Conservation (phyloP, 2,797 vertebrate species). For the Sparidentex hasta region DNA sequence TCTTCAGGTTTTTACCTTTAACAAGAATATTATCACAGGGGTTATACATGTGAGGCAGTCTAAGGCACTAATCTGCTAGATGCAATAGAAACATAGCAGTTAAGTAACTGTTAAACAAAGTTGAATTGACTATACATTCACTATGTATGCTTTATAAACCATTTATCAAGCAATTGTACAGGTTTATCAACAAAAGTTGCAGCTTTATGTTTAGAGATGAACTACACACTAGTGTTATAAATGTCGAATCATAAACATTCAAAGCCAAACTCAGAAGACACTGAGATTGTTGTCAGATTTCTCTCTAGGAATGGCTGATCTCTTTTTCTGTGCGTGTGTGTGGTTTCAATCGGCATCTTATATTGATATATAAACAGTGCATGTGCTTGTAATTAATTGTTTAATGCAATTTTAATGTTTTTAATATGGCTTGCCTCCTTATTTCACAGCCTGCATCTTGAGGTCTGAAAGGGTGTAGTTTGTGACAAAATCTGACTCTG, state of each 20-base stretch:
- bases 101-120: too few species aligned
- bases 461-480: constrained; percentile 1
- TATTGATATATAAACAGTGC: too few species aligned
- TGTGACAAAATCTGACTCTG: not conserved
- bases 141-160: too few species aligned
- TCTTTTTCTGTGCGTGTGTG: too few species aligned
- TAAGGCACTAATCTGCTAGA: not conserved
- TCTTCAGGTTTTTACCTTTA: not conserved
- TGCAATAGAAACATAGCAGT: too few species aligned
- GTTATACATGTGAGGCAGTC: not conserved
- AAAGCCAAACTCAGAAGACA: not conserved
- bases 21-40: not conserved
- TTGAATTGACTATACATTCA: too few species aligned
- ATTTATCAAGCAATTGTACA: too few species aligned
- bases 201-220: too few species aligned
- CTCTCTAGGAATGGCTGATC: not conserved
- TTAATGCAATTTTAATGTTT: not conserved
- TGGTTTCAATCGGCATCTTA: not conserved
- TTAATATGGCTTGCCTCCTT: too few species aligned
- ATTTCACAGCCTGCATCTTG: not conserved
- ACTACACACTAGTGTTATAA: too few species aligned
- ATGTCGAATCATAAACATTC: not conserved
- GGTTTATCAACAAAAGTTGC: too few species aligned
- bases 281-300: not conserved
- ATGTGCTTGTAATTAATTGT: not conserved